phyloP scores from a whole-genome alignment of 1,140 invertebrate species.

The Drosophila trapezifrons region DNA sequence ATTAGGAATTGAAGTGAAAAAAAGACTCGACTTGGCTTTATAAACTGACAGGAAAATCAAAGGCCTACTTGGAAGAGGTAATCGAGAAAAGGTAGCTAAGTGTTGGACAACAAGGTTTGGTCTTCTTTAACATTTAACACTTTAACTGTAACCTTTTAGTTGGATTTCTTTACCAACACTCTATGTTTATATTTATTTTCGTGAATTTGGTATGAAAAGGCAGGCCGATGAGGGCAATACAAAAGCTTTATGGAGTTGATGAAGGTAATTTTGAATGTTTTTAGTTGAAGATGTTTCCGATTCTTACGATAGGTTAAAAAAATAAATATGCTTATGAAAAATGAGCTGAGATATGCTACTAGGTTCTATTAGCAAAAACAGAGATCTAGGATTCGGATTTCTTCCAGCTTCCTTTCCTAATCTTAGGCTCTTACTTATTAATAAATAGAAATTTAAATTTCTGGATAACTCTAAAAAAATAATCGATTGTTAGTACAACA shows the following conservation, averaged over 20 bases:
- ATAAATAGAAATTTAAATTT: not conserved
- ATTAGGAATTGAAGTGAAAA: not conserved
- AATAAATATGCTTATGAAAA: not conserved
- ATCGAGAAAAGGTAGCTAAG: not conserved
- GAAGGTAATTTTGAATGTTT: not conserved
- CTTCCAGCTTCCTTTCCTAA: no score
- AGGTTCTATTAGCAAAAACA: no score
- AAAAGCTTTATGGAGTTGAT: no score
- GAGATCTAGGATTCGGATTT: not conserved
- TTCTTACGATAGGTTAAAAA: not conserved
- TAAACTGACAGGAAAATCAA: not conserved
- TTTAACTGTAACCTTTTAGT: not conserved
- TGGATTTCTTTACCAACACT: not conserved
- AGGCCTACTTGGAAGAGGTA: not conserved
- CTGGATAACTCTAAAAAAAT: no score
- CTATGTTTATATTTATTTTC: no score
- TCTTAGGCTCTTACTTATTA: not conserved
- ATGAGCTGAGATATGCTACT: not conserved
- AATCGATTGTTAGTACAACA: slow-evolving; percentile 33
- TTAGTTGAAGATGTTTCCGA: not conserved
- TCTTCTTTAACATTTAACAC: no score
- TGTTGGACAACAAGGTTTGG: no score
- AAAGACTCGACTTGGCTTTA: not conserved
- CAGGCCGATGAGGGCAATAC: no score
- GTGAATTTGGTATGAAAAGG: not conserved